A percentile compares a stretch with the other conserved stretches of the same genome.
Conservation (phyloP, 2,797 vertebrate genomes). For the Natrix natrix region DNA sequence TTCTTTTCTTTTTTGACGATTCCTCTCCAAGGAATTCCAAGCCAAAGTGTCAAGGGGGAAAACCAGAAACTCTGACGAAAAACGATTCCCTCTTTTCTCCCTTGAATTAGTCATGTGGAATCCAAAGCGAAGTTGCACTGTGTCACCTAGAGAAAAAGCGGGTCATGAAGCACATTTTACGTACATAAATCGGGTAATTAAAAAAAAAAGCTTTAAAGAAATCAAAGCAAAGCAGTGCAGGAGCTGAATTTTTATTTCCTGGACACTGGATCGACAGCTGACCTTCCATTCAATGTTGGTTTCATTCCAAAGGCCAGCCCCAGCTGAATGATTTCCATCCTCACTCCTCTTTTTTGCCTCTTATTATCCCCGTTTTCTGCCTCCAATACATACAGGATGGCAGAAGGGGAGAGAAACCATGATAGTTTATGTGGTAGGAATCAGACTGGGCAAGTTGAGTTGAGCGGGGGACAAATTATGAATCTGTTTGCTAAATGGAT, state of each 20-base stretch:
- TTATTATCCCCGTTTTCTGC: background rate
- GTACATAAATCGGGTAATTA: constrained; percentile 73
- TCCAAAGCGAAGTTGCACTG: constrained; percentile 48
- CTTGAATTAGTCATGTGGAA: constrained; percentile 40
- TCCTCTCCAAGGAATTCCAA: constrained; percentile 47
- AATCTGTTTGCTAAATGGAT: constrained; percentile 10
- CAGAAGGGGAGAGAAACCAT: background rate
- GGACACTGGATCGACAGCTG: constrained; percentile 26
- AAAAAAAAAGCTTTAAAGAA: constrained; percentile 30
- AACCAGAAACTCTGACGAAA: background rate
- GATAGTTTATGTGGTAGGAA: background rate
- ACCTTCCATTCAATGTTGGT: constrained; percentile 41
- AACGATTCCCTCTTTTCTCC: constrained; percentile 7
- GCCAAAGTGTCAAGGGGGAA: constrained; percentile 35
- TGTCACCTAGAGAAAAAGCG: constrained; percentile 60
- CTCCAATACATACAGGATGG: background rate
- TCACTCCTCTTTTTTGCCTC: constrained; percentile 4
- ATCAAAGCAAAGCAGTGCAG: constrained; percentile 55
- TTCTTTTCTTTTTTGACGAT: background rate
- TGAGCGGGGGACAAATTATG: background rate
- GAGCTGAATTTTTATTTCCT: constrained; percentile 39
- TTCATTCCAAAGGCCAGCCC: constrained; percentile 34
- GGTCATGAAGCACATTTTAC: constrained; percentile 78
- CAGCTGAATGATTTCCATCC: constrained; percentile 37
- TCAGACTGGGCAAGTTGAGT: background rate